Evolutionary conservation across 2,888 invertebrate genomes (phyloP), one percentile per base, ranked within the genome.

Genomic region (Cephus nigrinus): DNA sequence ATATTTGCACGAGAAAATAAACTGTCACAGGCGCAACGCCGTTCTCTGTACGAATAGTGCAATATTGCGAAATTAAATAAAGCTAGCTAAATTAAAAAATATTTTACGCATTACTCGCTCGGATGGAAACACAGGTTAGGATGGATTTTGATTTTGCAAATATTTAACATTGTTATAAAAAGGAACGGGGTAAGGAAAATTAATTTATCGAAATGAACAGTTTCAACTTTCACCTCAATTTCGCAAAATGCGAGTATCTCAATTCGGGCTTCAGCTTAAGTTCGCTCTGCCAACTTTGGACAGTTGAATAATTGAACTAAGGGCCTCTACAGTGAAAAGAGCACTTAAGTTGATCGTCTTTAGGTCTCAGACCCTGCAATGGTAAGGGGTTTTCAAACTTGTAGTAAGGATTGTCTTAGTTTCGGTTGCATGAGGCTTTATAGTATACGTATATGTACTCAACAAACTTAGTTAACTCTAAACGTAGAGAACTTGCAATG

Each of bases 271-370:
- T 23, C 55, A 23, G 55, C 23, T 55, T 55, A 23, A 55, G 55
- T 36, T 78, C 78, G 72, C 74, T 72, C 77, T 78, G 69, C 76
- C 81, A 82, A 84, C 83, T 84, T 84, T 84, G 81, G 79, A 82
- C 83, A 81, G 79, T 79, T 84, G 82, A 83, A 84, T 84, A 83
- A 84, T 84, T 82, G 82, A 84, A 74, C 73, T 71, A 69, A 75
- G 77, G 76, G 79, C 81, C 79, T 80, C 76, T 80, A 76, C 68
- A 75, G 23, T 77, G 80, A 79, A 79, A 81, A 77, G 81, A 80
- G 80, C 84, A 84, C 84, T 87, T 88, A 87, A 87, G 86, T 86
- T 84, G 87, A 86, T 87, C 88, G 88, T 87, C 87, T 88, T 87
- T 86, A 86, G 83, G 85, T 86, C 85, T 86, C 85, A 87, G 82